Evolutionary conservation across 2,888 invertebrate genomes (phyloP), one percentile per base, ranked within the genome.

Genomic region (Steinernema hermaphroditum): DNA sequence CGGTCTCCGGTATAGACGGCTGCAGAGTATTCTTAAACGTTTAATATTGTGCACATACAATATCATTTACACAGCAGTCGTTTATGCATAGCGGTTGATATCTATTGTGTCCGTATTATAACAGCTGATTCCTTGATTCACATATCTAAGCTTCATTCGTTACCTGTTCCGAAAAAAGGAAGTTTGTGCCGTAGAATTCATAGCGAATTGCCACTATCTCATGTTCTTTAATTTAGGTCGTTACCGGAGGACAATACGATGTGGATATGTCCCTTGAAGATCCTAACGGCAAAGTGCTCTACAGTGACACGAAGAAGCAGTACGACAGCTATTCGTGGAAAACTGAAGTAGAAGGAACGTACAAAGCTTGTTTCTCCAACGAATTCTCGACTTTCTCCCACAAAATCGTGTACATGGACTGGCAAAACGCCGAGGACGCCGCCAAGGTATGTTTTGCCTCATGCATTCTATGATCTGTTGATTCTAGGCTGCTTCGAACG

Each of bases 361-460:
- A 80, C 74, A 85, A 85, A 80, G 92, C 92, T 14, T 96, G 98
- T 89, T 98, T 98, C 88, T 95, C 96, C 87, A 98, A 99, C 89
- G 96, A 98, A 88, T 98, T 98, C 88, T 97, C 97, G 68, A 96
- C 97, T 72, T 96, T 97, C 88, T 94, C 96, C 8, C 97, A 98
- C 87, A 98, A 98, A 89, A 91, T 96, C 79, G 94, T 98, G 29
- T 98, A 97, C 88, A 94, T 98, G 92, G 71, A 79, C 49, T 81
- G 81, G 81, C 80, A 81, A 71, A 72, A 76, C 44, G 76, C 77
- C 19, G 80, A 77, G n/a, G 71, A 72, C 32, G 75, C 68, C 14
- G 68, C 68, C n/a, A 68, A 44, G 68, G 68, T 68, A 41, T 4
- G 24, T 14, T 6, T 27, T 54, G 12, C 6, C 24, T 22, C 54